Conservation (phyloP, 2,113 vertebrate genomes). For the Pedetes capensis region DNA sequence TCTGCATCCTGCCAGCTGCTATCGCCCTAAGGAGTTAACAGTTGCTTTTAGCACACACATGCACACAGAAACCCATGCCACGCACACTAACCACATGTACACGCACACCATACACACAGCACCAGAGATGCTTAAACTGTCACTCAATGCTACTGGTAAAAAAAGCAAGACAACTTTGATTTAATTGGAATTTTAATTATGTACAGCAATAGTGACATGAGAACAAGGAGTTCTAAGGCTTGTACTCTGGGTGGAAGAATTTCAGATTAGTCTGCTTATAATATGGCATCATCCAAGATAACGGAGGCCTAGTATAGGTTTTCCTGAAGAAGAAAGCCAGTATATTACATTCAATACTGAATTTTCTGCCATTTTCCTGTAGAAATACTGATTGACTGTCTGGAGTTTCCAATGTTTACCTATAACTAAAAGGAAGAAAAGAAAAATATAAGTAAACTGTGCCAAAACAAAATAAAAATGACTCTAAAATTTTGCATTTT, state of each 20-base stretch:
- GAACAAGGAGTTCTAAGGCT: conserved; percentile 72
- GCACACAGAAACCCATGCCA: neutral
- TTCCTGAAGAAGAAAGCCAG: conserved; percentile 78
- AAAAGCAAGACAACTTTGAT: neutral
- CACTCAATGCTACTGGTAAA: neutral
- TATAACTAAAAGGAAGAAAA: conserved; percentile 74
- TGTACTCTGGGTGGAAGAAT: conserved; percentile 70
- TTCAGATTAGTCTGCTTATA: conserved; percentile 54
- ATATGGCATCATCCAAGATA: conserved; percentile 56
- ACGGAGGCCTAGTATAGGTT: conserved; percentile 42
- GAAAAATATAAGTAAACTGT: conserved; percentile 38
- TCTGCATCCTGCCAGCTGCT: neutral
- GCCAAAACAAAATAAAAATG: neutral
- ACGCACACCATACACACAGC: neutral
- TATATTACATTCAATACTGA: conserved; percentile 77
- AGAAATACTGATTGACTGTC: conserved; percentile 70
- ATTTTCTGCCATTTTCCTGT: conserved; percentile 59
- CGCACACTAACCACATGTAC: neutral
- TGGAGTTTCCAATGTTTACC: conserved; percentile 74
- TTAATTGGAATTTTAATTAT: conserved; percentile 81
- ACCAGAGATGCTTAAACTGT: neutral
- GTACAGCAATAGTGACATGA: conserved; percentile 82
- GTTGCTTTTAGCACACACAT: neutral
- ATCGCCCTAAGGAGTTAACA: neutral
- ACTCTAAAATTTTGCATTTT: conserved; percentile 12